phyloP scores from a whole-genome alignment of 2,888 invertebrate genomes.

The Caenorhabditis imperialis region DNA sequence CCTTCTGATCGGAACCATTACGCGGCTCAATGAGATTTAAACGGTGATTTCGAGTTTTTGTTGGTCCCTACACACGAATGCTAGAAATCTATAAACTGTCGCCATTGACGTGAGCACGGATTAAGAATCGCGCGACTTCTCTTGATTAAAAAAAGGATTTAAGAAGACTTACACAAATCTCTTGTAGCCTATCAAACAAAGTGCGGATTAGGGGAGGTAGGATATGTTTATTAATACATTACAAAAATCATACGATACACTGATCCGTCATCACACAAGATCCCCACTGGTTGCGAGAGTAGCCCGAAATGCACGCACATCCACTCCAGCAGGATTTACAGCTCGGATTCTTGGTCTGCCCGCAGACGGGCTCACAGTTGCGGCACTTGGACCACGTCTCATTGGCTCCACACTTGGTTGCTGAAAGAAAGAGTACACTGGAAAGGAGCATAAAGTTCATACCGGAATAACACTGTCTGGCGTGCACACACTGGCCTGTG shows the following conservation, averaged over 20 bases:
- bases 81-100: too few species aligned
- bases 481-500: constrained; percentile 29
- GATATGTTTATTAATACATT: background rate
- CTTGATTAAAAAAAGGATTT: too few species aligned
- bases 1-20: too few species aligned
- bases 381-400: constrained; percentile 42
- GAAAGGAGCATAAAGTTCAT: background rate
- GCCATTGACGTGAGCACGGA: too few species aligned
- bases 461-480: constrained; percentile 29
- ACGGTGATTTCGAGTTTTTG: too few species aligned
- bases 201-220: too few species aligned
- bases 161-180: too few species aligned
- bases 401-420: constrained; percentile 23
- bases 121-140: too few species aligned
- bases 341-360: constrained; percentile 20
- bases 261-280: constrained; percentile 12
- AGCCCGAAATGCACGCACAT: constrained; percentile 31
- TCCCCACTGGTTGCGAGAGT: constrained; percentile 23
- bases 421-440: constrained; percentile 8
- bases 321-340: constrained; percentile 45
- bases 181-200: too few species aligned
- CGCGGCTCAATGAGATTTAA: too few species aligned
- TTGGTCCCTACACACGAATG: too few species aligned
- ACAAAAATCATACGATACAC: background rate
- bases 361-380: constrained; percentile 40